These are phyloP conservation scores for Drosophila kanapiae DNA, from an alignment of 1,140 invertebrate species.

Conservation along the genomic window DNA sequence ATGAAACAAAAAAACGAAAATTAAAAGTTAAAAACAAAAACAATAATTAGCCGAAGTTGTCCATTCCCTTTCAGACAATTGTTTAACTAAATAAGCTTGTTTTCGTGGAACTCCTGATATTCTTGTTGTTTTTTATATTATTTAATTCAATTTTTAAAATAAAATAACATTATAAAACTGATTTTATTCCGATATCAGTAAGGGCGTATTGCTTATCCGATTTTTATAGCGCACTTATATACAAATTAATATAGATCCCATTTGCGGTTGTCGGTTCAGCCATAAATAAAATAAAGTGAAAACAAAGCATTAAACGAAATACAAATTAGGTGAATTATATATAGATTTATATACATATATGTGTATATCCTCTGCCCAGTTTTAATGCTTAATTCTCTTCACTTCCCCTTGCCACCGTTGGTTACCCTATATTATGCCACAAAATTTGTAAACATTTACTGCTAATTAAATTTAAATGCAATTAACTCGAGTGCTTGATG, in stretches of 20 bases:
- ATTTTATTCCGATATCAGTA: not conserved
- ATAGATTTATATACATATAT: slow-evolving; percentile 31
- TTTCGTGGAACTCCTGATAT: too few species aligned
- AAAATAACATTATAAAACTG: not conserved
- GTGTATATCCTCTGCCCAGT: not conserved
- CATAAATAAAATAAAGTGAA: slow-evolving; percentile 42
- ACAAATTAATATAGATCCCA: slow-evolving; percentile 23
- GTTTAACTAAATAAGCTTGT: not conserved
- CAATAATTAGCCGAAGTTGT: not conserved
- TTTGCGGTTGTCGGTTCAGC: slow-evolving; percentile 4
- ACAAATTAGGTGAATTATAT: slow-evolving; percentile 73
- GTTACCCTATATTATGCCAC: slow-evolving; percentile 47
- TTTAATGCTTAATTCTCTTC: slow-evolving; percentile 21
- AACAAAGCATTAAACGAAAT: slow-evolving; percentile 38
- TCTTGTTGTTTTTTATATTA: not conserved
- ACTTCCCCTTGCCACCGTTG: not conserved
- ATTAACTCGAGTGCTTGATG: slow-evolving; percentile 80
- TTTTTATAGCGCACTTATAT: not conserved
- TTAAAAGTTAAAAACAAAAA: not conserved
- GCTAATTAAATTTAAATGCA: slow-evolving; percentile 82
- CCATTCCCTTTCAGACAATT: not conserved
- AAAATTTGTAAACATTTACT: slow-evolving; percentile 78
- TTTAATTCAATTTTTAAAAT: not conserved
- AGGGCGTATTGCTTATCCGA: too few species aligned
- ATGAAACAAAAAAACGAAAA: not conserved